Evolutionary conservation across 2,113 vertebrate species (phyloP).

Genomic region (Alligator sinensis): DNA sequence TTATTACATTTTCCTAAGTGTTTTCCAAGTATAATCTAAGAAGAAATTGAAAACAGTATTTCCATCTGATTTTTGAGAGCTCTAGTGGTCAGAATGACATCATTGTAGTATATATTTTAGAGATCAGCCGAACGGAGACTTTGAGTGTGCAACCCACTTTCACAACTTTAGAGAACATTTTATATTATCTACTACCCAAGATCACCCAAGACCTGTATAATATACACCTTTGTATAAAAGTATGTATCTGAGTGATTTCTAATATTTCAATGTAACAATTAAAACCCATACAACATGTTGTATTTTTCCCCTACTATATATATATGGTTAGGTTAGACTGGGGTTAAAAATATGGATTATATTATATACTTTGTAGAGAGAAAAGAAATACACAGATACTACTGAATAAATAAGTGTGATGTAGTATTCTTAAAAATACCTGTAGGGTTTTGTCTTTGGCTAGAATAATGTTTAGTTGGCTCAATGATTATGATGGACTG

Average conservation of each 20-base stretch:
- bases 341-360: background rate
- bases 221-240: background rate
- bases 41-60: constrained; percentile 27
- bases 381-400: background rate
- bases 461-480: background rate
- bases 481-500: background rate
- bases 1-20: constrained; percentile 32
- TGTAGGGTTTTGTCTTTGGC: background rate
- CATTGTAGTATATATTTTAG: background rate
- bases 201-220: background rate
- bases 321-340: background rate
- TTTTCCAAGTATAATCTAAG: constrained; percentile 20
- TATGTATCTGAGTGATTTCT: background rate
- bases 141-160: background rate
- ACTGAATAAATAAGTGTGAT: background rate
- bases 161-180: background rate
- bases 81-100: constrained; percentile 14
- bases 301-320: background rate
- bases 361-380: background rate
- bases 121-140: background rate
- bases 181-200: background rate
- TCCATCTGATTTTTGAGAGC: background rate
- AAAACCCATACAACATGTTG: background rate
- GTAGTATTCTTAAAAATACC: background rate
- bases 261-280: background rate